Evolutionary conservation across 2,113 vertebrate species (phyloP).

Genomic region (Rhinolophus sinicus): DNA sequence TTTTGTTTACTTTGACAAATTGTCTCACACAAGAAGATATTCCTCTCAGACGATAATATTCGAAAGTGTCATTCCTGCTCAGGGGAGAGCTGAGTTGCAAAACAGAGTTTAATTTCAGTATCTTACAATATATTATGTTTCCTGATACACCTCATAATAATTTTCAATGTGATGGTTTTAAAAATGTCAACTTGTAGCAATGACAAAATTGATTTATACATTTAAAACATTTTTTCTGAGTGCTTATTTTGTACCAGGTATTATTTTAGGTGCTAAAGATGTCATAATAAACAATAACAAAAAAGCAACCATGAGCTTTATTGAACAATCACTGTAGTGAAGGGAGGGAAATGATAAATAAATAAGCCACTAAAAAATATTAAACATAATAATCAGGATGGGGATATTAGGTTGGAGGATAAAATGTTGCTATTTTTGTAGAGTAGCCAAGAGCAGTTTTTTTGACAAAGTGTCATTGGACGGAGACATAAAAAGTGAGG

Average conservation of each 20-base stretch:
- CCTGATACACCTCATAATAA: background rate
- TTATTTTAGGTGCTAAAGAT: background rate
- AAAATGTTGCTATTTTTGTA: background rate
- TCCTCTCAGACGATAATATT: background rate
- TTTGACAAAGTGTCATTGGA: background rate
- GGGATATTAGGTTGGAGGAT: background rate
- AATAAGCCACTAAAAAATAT: background rate
- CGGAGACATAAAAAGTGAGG: background rate
- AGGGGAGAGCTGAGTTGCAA: background rate
- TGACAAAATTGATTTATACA: background rate
- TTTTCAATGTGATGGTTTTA: background rate
- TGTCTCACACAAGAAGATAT: constrained; percentile 24
- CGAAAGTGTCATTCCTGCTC: background rate
- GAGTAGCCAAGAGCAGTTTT: background rate
- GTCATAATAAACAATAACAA: background rate
- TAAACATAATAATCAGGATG: background rate
- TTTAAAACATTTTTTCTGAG: background rate
- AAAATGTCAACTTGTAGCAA: background rate
- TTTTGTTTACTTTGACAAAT: constrained; percentile 50
- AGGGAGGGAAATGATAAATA: background rate
- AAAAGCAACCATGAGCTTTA: background rate
- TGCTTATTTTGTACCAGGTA: background rate
- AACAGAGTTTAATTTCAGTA: background rate
- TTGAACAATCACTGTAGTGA: background rate
- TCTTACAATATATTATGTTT: background rate